Conservation (phyloP, 1,140 invertebrate species). For the Daktulosphaira vitifoliae region DNA sequence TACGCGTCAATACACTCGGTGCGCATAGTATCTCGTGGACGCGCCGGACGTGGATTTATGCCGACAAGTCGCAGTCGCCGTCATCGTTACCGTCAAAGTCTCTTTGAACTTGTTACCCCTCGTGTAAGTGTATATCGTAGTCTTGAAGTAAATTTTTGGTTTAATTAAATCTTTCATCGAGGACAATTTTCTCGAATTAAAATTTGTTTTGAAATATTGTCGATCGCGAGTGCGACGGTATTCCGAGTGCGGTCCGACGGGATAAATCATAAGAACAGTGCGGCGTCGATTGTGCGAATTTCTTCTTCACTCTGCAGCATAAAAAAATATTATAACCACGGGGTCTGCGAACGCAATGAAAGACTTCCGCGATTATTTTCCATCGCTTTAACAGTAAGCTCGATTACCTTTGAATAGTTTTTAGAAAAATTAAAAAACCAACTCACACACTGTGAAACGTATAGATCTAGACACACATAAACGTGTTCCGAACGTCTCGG, state of each 20-base stretch:
- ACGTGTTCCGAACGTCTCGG: slow-evolving; percentile 13
- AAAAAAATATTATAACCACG: too few species aligned
- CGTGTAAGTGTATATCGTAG: too few species aligned
- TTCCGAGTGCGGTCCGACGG: slow-evolving; percentile 6
- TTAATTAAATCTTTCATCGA: too few species aligned
- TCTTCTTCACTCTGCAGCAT: too few species aligned
- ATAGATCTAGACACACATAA: neutral
- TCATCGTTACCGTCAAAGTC: neutral
- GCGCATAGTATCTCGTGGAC: slow-evolving; percentile 29
- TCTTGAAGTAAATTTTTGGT: too few species aligned
- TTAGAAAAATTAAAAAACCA: too few species aligned
- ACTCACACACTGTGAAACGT: neutral
- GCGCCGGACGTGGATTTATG: slow-evolving; percentile 26
- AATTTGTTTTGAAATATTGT: neutral
- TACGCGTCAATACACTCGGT: slow-evolving; percentile 31
- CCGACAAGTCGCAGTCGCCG: neutral
- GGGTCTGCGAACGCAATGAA: neutral
- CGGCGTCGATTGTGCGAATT: too few species aligned
- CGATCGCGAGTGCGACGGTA: slow-evolving; percentile 5
- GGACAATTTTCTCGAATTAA: neutral
- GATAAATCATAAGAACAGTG: too few species aligned
- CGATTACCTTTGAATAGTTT: slow-evolving; percentile 13
- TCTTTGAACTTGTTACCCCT: too few species aligned
- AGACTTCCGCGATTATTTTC: slow-evolving; percentile 1
- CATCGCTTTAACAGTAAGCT: slow-evolving; percentile 28